These are phyloP conservation scores for Xestia sexstrigata DNA, from an alignment of 2,888 invertebrate species.

Conservation along the genomic window DNA sequence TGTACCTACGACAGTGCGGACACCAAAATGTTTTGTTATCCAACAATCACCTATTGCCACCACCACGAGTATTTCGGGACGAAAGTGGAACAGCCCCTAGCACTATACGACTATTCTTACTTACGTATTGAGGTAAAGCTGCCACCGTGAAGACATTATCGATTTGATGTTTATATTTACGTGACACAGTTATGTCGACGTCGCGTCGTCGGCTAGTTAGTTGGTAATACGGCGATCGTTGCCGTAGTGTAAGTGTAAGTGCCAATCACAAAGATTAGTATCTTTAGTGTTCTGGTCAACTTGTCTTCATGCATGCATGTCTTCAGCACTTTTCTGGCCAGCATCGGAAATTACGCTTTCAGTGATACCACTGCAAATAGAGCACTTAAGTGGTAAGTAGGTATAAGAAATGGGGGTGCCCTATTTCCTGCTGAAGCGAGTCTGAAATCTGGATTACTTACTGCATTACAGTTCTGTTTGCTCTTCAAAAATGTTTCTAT, in stretches of 20 bases:
- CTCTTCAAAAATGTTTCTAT: neutral
- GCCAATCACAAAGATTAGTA: neutral
- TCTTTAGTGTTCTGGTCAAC: neutral
- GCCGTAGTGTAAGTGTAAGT: neutral
- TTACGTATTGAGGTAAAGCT: neutral
- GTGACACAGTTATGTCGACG: slow-evolving; percentile 1
- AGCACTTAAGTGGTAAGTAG: no score
- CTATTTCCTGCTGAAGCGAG: no score
- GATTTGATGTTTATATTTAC: slow-evolving; percentile 32
- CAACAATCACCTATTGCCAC: neutral
- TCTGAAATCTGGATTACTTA: no score
- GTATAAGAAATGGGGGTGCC: neutral
- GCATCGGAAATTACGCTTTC: neutral
- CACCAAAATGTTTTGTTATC: neutral
- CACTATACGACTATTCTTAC: neutral
- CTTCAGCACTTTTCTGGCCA: neutral
- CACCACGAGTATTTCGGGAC: neutral
- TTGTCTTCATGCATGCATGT: neutral
- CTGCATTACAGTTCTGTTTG: neutral
- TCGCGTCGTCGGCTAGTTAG: neutral
- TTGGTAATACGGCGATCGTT: neutral
- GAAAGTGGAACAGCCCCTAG: slow-evolving; percentile 12
- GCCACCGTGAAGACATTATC: slow-evolving; percentile 33
- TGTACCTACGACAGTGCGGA: neutral
- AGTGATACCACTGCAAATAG: neutral